These are phyloP conservation scores for Cottus gobio DNA, from an alignment of 2,113 vertebrate genomes.

Conservation along the genomic window DNA sequence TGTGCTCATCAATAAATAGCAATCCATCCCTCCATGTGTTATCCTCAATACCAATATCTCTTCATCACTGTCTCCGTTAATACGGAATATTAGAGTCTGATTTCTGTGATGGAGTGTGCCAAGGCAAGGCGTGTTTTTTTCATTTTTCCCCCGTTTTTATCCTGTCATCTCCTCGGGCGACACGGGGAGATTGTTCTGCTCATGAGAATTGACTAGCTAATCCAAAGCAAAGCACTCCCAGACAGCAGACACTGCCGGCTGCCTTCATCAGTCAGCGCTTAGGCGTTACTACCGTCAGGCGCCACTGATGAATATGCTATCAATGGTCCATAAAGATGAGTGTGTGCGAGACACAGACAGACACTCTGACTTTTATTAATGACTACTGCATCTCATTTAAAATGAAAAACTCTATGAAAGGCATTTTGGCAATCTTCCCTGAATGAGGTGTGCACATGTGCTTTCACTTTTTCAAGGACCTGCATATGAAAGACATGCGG, in stretches of 20 bases:
- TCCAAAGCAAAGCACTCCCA: conserved; percentile 62
- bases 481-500: not conserved
- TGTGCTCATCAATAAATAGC: conserved; percentile 50
- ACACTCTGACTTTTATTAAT: conserved; percentile 63
- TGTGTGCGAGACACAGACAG: conserved; percentile 14
- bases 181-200: conserved; percentile 67
- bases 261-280: conserved; percentile 72
- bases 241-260: conserved; percentile 58
- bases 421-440: conserved; percentile 10
- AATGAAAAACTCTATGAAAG: conserved; percentile 38
- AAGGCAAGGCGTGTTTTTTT: conserved; percentile 31
- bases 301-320: conserved; percentile 71
- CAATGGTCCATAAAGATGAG: conserved; percentile 54
- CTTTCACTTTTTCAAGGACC: not conserved
- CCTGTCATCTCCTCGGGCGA: conserved; percentile 66
- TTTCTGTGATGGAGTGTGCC: conserved; percentile 58
- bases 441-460: not conserved
- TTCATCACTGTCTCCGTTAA: conserved; percentile 56
- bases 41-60: conserved; percentile 39
- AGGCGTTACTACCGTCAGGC: conserved; percentile 44
- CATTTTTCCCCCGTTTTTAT: conserved; percentile 41
- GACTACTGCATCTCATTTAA: conserved; percentile 37
- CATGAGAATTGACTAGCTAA: conserved; percentile 76
- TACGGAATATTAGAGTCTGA: conserved; percentile 54
- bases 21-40: conserved; percentile 21